Conservation (phyloP, 2,888 invertebrate genomes). For the Beris morrisii region DNA sequence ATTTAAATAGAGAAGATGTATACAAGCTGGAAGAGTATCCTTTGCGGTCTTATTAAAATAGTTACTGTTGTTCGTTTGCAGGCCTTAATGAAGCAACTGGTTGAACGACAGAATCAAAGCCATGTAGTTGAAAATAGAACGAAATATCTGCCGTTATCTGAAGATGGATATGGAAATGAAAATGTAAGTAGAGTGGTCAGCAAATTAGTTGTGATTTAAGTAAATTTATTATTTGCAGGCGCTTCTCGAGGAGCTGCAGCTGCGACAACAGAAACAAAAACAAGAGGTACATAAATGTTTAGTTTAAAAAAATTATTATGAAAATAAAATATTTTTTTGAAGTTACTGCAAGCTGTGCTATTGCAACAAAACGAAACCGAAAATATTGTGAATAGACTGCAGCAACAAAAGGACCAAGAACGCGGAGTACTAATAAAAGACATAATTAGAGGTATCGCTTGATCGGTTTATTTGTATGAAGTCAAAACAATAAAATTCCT, state of each 20-base stretch:
- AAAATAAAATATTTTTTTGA: conserved; percentile 47
- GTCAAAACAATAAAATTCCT: background rate
- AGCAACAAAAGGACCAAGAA: conserved; percentile 67
- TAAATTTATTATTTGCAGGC: conserved; percentile 36
- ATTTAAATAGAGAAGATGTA: conserved; percentile 39
- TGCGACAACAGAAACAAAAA: conserved; percentile 43
- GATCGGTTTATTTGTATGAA: background rate
- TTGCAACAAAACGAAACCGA: conserved; percentile 66
- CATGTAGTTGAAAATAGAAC: conserved; percentile 10
- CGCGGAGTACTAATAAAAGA: conserved; percentile 63
- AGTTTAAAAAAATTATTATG: conserved; percentile 4
- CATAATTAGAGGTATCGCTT: conserved; percentile 59
- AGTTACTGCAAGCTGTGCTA: conserved; percentile 59
- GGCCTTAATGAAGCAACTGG: conserved; percentile 40
- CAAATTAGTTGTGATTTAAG: background rate
- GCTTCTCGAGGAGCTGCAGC: conserved; percentile 41
- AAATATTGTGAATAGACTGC: conserved; percentile 68
- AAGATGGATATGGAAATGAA: conserved; percentile 42
- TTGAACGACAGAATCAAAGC: conserved; percentile 33
- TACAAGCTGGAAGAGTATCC: no score
- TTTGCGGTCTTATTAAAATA: no score
- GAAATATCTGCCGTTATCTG: conserved; percentile 1
- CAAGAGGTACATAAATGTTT: conserved; percentile 40
- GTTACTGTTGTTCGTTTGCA: conserved; percentile 3
- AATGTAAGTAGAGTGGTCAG: conserved; percentile 36